phyloP scores from a whole-genome alignment of 23 tunicate species.

The Clavelina lepadiformis region DNA sequence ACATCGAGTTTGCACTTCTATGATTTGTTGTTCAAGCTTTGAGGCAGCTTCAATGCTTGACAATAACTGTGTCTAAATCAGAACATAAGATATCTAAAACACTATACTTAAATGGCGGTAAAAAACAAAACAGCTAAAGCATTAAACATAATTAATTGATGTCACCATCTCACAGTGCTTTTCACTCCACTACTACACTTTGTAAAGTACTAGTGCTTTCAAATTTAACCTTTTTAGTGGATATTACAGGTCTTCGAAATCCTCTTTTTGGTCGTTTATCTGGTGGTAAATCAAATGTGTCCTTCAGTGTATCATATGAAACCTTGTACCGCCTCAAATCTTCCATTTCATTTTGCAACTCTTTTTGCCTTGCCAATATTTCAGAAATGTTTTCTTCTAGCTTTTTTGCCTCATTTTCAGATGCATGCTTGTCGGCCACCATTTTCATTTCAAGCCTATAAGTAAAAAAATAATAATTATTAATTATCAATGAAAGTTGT shows the following conservation, averaged over 20 bases:
- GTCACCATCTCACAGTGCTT: no score
- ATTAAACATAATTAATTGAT: no score
- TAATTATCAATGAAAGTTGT: no score
- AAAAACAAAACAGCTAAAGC: no score
- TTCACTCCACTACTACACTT: no score
- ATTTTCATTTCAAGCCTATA: no score
- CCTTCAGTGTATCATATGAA: slow-evolving; percentile 69
- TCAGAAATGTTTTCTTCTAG: slow-evolving; percentile 14
- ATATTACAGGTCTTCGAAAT: slow-evolving; percentile 72
- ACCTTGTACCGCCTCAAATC: slow-evolving; percentile 58
- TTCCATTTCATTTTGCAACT: slow-evolving; percentile 13
- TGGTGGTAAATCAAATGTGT: slow-evolving; percentile 81
- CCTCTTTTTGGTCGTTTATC: slow-evolving; percentile 83
- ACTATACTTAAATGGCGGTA: no score
- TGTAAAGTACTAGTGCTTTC: no score
- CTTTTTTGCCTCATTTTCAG: neutral
- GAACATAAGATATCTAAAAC: no score
- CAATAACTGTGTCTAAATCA: slow-evolving; percentile 58
- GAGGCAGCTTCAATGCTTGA: slow-evolving; percentile 83
- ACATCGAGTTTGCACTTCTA: slow-evolving; percentile 66
- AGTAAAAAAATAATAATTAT: no score
- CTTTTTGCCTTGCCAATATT: slow-evolving; percentile 2
- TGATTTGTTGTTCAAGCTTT: slow-evolving; percentile 83
- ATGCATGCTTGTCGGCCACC: no score
- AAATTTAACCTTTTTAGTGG: slow-evolving; percentile 70